Conservation (phyloP, 2,797 vertebrate species). For the Phataginus tetradactyla region DNA sequence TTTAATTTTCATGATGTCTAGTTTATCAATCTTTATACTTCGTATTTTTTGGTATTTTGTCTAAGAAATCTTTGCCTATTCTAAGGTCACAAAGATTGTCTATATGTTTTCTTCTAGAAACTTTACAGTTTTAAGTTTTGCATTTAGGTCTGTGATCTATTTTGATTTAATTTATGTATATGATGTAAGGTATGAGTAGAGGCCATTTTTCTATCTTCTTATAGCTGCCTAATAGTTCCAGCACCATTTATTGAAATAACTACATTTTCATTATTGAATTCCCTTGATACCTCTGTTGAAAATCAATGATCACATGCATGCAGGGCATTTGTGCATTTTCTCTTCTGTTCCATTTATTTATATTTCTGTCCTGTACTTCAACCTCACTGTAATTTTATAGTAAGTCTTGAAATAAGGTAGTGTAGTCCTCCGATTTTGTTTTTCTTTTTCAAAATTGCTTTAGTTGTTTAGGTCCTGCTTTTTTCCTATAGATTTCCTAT, state of each 20-base stretch:
- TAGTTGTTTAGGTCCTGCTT: background rate
- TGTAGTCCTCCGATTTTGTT: background rate
- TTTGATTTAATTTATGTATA: background rate
- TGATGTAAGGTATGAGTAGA: background rate
- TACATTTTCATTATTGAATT: background rate
- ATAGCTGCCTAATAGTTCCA: background rate
- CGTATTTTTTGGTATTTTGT: background rate
- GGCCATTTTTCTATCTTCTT: background rate
- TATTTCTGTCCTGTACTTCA: background rate
- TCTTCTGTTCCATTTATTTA: background rate
- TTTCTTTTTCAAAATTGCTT: conserved; percentile 12
- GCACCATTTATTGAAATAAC: background rate
- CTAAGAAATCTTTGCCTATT: background rate
- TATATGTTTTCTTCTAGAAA: background rate
- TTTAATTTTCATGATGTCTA: background rate
- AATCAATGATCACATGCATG: background rate
- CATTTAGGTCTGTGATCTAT: background rate
- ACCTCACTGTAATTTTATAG: background rate
- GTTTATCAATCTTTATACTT: background rate
- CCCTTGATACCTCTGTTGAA: background rate
- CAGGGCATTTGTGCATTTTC: background rate
- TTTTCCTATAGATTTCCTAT: background rate
- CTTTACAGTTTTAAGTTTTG: background rate
- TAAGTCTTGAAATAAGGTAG: background rate
- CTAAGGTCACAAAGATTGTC: background rate